Evolutionary conservation across 2,888 invertebrate genomes (phyloP).

Genomic region (Steinernema hermaphroditum): DNA sequence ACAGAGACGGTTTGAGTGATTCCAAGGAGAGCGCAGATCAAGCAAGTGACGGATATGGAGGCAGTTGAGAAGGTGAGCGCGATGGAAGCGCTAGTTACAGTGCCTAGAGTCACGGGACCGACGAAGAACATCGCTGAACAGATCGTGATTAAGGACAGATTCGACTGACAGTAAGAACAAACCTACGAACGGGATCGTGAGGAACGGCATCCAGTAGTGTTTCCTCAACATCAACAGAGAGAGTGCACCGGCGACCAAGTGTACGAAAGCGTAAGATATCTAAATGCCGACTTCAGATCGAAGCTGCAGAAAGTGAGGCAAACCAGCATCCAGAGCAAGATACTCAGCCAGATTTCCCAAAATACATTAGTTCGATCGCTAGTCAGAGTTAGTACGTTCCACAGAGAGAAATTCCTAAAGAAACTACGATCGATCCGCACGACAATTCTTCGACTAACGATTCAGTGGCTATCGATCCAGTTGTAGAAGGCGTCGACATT

Average conservation of each 20-base stretch:
- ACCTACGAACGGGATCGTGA: slow-evolving; percentile 16
- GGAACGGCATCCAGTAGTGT: slow-evolving; percentile 27
- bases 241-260: neutral
- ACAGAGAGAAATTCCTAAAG: slow-evolving; percentile 37
- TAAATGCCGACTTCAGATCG: neutral
- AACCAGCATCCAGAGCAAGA: slow-evolving; percentile 56
- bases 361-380: slow-evolving; percentile 47
- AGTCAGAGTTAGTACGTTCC: slow-evolving; percentile 47
- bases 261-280: slow-evolving; percentile 9
- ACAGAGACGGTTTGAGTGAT: neutral
- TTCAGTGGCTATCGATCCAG: neutral
- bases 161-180: neutral
- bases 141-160: neutral
- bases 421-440: neutral
- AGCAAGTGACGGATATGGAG: slow-evolving; percentile 49
- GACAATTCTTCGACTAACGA: slow-evolving; percentile 1
- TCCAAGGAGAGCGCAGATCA: slow-evolving; percentile 56
- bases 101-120: slow-evolving; percentile 43
- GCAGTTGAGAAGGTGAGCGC: slow-evolving; percentile 46
- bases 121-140: slow-evolving; percentile 41
- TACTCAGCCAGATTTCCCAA: slow-evolving; percentile 55
- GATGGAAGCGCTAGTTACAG: slow-evolving; percentile 45
- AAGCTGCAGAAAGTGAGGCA: neutral
- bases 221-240: slow-evolving; percentile 3
- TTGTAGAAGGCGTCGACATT: slow-evolving; percentile 10